Evolutionary conservation across 2,888 invertebrate genomes (phyloP).

Genomic region (Encarsia formosa): DNA sequence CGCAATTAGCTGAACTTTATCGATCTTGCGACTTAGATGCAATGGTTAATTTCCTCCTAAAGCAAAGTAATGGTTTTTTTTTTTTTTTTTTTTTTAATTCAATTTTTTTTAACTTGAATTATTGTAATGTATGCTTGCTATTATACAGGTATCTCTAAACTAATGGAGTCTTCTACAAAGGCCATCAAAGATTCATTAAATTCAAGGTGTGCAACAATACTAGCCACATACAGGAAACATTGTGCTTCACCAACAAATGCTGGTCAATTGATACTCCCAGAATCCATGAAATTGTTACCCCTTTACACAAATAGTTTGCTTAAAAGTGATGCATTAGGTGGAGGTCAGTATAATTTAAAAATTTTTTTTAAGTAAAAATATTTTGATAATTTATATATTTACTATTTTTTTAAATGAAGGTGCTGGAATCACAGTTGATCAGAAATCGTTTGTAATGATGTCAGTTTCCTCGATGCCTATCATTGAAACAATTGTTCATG

Average conservation of each 20-base stretch:
- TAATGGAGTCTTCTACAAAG: conserved; percentile 80
- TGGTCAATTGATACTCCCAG: conserved; percentile 97
- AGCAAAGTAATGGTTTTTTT: conserved; percentile 70
- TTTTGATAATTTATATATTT: background rate
- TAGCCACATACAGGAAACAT: conserved; percentile 91
- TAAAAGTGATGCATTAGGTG: conserved; percentile 88
- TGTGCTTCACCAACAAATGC: conserved; percentile 91
- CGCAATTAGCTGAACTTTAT: conserved; percentile 90
- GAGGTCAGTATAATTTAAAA: conserved; percentile 60
- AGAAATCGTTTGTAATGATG: conserved; percentile 90
- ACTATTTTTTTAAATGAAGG: conserved; percentile 47
- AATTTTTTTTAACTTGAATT: conserved; percentile 5
- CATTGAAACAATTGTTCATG: conserved; percentile 74
- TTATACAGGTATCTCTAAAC: conserved; percentile 67
- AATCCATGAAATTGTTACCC: conserved; percentile 95
- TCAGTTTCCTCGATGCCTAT: conserved; percentile 84
- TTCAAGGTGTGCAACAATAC: conserved; percentile 76
- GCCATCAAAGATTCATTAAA: conserved; percentile 83
- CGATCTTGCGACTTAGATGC: conserved; percentile 91
- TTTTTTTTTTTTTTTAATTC: conserved; percentile 2
- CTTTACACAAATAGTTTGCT: conserved; percentile 90
- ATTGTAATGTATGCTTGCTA: no score
- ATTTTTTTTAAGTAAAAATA: background rate
- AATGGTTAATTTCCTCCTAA: conserved; percentile 86
- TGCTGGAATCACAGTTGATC: conserved; percentile 92